Base-by-base conservation (phyloP, 2,888 invertebrate species). In the Notodromas monacha region DNA sequence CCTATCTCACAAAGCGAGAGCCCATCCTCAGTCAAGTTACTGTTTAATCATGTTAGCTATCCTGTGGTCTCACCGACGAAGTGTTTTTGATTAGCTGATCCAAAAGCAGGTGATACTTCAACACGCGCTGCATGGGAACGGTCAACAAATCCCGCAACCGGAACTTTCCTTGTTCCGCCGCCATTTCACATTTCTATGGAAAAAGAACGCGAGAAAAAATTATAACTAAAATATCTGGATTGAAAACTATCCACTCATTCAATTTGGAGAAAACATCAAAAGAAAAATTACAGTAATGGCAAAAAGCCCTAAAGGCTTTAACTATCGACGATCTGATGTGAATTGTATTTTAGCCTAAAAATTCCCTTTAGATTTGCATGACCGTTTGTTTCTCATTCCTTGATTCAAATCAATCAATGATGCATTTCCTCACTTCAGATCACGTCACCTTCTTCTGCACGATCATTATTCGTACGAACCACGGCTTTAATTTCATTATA, bases 81-180 rank as follows among this genome's bases (percentile, higher is more conserved):
- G 77, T 77, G 48, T 74, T 72, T 42, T 72, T 68, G 31, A 76
- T 65, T 30, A 79, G 53, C 49, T 76, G 86, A 48, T 79, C 74
- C 33, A 92, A 53, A 30, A 96, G 54, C 33, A 96, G 58, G 49
- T 89, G 89, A 52, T 96, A 96, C 48, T 92, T 96, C 37, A 96
- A 62, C 39, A 96, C 72, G 46, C 96, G 59, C 52, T 96, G 96
- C 79, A 96, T 86, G 27, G 96, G 96, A 37, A 96, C 84, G 13
- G 84, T 77, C 29, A 96, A 55, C 38, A 96, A 70, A 49, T 96
- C 96, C 30, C 86, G 62, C 39, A 96, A 55, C 50, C 81, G 76
- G 45, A 92, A 81, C 45, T 77, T 69, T 10, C 81, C 81, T 42
- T 81, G 74, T 51, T 84, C 86, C 42, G 81, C 79, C 45, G 74